Evolutionary conservation across 2,113 vertebrate species (phyloP).

Genomic region (Otocyon megalotis): DNA sequence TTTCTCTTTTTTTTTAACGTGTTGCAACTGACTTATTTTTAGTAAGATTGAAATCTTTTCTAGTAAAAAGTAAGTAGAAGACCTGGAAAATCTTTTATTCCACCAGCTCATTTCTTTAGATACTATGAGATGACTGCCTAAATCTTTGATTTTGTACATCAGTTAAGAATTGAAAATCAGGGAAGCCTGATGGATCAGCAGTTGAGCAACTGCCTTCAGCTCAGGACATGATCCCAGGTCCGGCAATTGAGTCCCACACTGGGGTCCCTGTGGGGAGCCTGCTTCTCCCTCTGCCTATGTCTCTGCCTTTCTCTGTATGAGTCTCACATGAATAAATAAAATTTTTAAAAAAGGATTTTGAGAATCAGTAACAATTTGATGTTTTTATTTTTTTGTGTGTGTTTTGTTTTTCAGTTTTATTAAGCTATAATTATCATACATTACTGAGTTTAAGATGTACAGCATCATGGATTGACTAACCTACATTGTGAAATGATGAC

Average conservation of each 20-base stretch:
- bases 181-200: too few relatives aligned
- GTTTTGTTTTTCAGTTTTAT: not conserved
- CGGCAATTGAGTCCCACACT: too few relatives aligned
- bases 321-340: too few relatives aligned
- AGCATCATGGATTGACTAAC: not conserved
- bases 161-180: not conserved
- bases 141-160: constrained; percentile 22
- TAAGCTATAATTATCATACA: not conserved
- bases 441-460: not conserved
- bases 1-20: not conserved
- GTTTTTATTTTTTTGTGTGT: not conserved
- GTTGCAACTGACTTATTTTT: constrained; percentile 17
- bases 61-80: constrained; percentile 6
- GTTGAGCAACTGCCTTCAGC: too few relatives aligned
- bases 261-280: too few relatives aligned
- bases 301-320: too few relatives aligned
- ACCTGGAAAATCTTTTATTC: not conserved
- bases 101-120: not conserved
- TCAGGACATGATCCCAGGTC: too few relatives aligned
- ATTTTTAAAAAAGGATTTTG: not conserved
- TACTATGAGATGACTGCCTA: not conserved
- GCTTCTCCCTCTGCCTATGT: too few relatives aligned
- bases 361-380: constrained; percentile 33
- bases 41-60: not conserved
- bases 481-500: not conserved